Evolutionary conservation across 2,797 vertebrate species (phyloP).

Genomic region (Moxostoma hubbsi): DNA sequence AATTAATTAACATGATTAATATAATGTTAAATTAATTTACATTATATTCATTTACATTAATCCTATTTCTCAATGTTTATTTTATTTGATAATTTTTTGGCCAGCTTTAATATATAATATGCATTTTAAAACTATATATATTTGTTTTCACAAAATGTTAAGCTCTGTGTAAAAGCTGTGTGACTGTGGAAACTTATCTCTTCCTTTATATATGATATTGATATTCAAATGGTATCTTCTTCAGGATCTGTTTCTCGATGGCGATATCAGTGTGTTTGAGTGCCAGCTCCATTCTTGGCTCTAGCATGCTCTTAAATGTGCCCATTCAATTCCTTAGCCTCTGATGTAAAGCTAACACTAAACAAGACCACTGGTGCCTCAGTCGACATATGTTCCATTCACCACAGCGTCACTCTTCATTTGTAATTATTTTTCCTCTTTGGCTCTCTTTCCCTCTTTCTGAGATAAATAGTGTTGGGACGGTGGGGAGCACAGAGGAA

Average conservation of each 20-base stretch:
- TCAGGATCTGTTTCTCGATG: conserved; percentile 20
- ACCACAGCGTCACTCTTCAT: conserved; percentile 91
- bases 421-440: conserved; percentile 87
- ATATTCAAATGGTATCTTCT: neutral
- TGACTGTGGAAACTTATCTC: neutral
- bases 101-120: too few relatives aligned
- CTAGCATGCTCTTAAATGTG: conserved; percentile 37
- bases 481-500: conserved; percentile 78
- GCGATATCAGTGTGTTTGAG: conserved; percentile 34
- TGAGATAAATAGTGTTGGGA: conserved; percentile 85
- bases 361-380: conserved; percentile 73
- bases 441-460: conserved; percentile 64
- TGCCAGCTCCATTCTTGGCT: conserved; percentile 38
- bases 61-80: too few relatives aligned
- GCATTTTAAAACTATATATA: too few relatives aligned
- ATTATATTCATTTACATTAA: too few relatives aligned
- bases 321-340: conserved; percentile 71
- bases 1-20: too few relatives aligned
- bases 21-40: too few relatives aligned
- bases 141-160: neutral
- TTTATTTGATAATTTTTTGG: too few relatives aligned
- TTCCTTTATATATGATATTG: neutral
- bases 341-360: conserved; percentile 59
- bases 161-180: neutral
- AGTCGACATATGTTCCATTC: conserved; percentile 94